Evolutionary conservation across 2,113 vertebrate genomes (phyloP).

Genomic region (Tonatia bakeri): DNA sequence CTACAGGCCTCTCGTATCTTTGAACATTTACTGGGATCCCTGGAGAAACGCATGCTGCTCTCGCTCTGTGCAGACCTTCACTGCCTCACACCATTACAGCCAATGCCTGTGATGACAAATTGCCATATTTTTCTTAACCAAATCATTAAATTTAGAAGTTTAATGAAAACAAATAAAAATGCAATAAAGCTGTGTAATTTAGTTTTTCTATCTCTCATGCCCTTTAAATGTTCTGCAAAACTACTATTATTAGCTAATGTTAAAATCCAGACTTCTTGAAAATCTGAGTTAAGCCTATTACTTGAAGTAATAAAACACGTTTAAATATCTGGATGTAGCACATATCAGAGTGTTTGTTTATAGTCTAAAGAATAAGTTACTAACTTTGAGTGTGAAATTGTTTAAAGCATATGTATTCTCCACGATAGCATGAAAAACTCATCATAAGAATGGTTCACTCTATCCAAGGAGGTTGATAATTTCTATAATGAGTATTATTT

Average conservation of each 20-base stretch:
- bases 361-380: not conserved
- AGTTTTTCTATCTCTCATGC: not conserved
- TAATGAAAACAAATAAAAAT: not conserved
- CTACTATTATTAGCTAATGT: not conserved
- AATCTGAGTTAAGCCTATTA: not conserved
- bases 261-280: conserved; percentile 8
- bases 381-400: not conserved
- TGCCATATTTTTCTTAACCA: not conserved
- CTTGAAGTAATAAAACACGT: not conserved
- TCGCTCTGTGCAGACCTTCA: not conserved
- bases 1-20: not conserved
- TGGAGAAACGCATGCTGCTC: not conserved
- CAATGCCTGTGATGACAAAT: not conserved
- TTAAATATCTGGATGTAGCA: not conserved
- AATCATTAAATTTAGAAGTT: not conserved
- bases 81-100: not conserved
- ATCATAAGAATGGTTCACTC: not conserved
- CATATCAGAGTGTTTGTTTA: not conserved
- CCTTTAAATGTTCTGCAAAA: not conserved
- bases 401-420: not conserved
- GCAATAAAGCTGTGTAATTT: not conserved
- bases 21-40: not conserved
- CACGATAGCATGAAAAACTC: not conserved
- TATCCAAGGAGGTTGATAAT: not conserved
- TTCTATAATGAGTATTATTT: not conserved